These are phyloP conservation scores for Entosphenus tridentatus DNA, from an alignment of 2,113 vertebrate genomes.

Conservation along the genomic window DNA sequence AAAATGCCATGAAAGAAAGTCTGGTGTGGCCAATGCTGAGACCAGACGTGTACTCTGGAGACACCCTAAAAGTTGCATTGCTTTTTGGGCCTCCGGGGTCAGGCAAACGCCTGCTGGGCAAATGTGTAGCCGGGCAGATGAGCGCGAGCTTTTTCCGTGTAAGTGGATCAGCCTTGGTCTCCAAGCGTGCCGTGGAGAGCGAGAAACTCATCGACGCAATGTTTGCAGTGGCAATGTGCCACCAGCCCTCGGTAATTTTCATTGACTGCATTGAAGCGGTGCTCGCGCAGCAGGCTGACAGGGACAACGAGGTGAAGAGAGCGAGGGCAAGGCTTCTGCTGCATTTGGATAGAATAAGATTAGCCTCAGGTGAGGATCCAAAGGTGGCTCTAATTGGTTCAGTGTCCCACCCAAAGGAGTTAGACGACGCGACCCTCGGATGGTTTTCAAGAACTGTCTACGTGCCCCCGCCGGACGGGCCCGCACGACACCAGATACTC, in stretches of 20 bases:
- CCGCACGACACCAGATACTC: neutral
- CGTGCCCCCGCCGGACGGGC: constrained; percentile 2
- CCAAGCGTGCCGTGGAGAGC: neutral
- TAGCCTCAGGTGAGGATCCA: neutral
- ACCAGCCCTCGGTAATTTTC: constrained; percentile 1
- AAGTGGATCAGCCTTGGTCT: neutral
- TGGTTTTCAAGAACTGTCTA: constrained; percentile 1
- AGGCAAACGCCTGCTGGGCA: constrained; percentile 4
- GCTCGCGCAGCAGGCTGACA: neutral
- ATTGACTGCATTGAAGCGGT: constrained; percentile 5
- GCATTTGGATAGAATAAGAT: constrained; percentile 5
- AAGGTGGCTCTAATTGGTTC: neutral
- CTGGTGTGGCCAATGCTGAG: constrained; percentile 4
- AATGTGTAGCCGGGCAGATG: neutral
- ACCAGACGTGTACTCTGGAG: neutral
- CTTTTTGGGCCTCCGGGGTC: constrained; percentile 4
- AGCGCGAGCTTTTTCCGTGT: neutral
- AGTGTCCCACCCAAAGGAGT: neutral
- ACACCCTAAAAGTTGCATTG: neutral
- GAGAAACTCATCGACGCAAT: constrained; percentile 2
- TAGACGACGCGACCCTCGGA: neutral
- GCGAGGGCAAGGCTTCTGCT: neutral
- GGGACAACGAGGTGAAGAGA: neutral
- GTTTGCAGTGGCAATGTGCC: constrained; percentile 1
- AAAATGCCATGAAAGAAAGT: neutral